A percentile compares a stretch with the other conserved stretches of the same genome.
Conservation (phyloP, 2,888 invertebrate species). For the Steromphala cineraria region DNA sequence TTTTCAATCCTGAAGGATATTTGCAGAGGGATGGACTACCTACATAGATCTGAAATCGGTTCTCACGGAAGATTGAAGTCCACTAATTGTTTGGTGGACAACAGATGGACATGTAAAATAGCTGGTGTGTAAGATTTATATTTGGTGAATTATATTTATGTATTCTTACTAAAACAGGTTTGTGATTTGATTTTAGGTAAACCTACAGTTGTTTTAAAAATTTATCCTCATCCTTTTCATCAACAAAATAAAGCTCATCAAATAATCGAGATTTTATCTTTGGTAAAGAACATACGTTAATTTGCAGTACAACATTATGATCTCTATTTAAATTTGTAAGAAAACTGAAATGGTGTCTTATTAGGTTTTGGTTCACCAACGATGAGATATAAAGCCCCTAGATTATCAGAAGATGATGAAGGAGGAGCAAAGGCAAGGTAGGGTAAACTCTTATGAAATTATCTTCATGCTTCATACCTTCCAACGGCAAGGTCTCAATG, state of each 20-base stretch:
- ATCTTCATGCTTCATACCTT: not conserved
- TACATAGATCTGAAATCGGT: conserved; percentile 54
- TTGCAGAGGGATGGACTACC: conserved; percentile 60
- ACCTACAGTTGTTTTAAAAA: not conserved
- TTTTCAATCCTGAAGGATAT: conserved; percentile 62
- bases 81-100: conserved; percentile 62
- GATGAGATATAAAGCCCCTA: conserved; percentile 39
- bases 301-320: too few species aligned
- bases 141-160: too few species aligned
- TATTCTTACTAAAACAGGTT: too few species aligned
- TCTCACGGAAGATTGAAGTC: conserved; percentile 64
- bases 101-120: conserved; percentile 65
- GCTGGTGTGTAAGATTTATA: conserved; percentile 34
- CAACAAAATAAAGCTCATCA: too few species aligned
- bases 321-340: not conserved
- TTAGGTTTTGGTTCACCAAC: conserved; percentile 49
- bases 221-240: too few species aligned
- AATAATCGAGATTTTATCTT: not conserved
- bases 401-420: conserved; percentile 33
- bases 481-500: too few species aligned
- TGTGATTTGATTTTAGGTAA: not conserved
- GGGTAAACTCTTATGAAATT: not conserved
- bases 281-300: too few species aligned
- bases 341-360: not conserved
- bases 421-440: conserved; percentile 29